Base-by-base conservation (phyloP, 2,888 invertebrate species). In the Eurytoma adleriae region DNA sequence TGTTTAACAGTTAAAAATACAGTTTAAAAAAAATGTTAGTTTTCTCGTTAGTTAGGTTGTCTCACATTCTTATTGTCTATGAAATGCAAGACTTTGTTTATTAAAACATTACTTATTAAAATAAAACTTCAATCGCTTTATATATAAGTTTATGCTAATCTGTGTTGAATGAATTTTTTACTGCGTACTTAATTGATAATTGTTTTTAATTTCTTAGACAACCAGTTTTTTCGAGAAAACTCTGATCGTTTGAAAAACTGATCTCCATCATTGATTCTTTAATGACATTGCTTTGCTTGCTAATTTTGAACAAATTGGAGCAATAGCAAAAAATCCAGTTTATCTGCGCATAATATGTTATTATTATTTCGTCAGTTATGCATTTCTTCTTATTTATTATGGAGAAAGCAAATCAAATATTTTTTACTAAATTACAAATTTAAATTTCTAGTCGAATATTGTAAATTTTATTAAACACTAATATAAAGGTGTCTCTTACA, bases 1-100 rank as follows among this genome's bases (percentile, higher is more conserved):
- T 86, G 86, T 87, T 87, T 87, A 84, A 83, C 81, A 62, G 27
- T 78, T 78, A 74, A 69, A 67, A 48, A 30, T 74, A 64, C 80
- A 78, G 74, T 64, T 66, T 54, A 27, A 54, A 74, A 67, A 67
- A 20, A 57, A 70, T 74, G 52, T 52, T 59, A 59, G 78, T 81
- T 81, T 78, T 78, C 81, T 81, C 81, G 78, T 54, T 50, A 78
- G 24, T 77, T 59, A 74, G 78, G 78, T 81, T 81, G 81, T 81
- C 78, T 74, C 62, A 64, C 66, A 30, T 66, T 57, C 62, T 74
- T 64, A 13, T 77, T 76, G 52, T 56, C 72, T 20, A 59, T 64
- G 62, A 61, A 76, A 77, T 59, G 50, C 14, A 69, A 62, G 30
- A 73, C 7, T 67, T 62, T 24, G 66, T 69, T 73, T 56, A 59